These are phyloP conservation scores for Pammene fasciana DNA, from an alignment of 2,888 invertebrate genomes.

Conservation along the genomic window DNA sequence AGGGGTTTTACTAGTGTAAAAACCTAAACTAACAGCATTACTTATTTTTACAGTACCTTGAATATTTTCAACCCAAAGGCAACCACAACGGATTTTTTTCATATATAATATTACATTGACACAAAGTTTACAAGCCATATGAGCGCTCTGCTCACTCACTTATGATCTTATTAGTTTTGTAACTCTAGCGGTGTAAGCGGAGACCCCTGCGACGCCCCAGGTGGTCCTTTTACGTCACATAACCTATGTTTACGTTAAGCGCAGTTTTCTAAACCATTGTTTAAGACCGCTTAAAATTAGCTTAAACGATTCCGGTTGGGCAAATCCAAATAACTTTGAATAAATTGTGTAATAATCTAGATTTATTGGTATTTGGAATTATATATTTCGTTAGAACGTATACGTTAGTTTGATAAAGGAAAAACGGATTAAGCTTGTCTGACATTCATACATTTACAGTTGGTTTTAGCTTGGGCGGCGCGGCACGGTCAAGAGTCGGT, in stretches of 20 bases:
- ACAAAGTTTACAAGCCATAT: constrained; percentile 14
- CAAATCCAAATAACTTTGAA: constrained; percentile 22
- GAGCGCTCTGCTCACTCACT: constrained; percentile 15
- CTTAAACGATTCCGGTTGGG: constrained; percentile 9
- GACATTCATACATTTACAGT: background rate
- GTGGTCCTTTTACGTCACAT: constrained; percentile 11
- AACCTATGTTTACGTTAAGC: constrained; percentile 15
- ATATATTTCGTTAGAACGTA: constrained; percentile 25
- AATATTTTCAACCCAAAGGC: background rate
- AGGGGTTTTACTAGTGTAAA: no score
- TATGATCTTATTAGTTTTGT: constrained; percentile 25
- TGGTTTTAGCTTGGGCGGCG: constrained; percentile 1
- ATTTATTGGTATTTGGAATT: constrained; percentile 31
- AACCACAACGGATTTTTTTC: background rate
- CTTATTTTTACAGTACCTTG: no score
- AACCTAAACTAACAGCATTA: no score
- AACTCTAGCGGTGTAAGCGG: constrained; percentile 19
- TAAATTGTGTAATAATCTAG: constrained; percentile 32
- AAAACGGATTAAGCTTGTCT: constrained; percentile 3
- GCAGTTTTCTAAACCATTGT: constrained; percentile 14
- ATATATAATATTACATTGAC: no score
- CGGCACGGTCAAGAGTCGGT: constrained; percentile 27
- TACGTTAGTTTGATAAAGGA: background rate
- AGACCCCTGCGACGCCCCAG: constrained; percentile 16
- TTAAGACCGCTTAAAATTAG: constrained; percentile 19